phyloP scores from a whole-genome alignment of 2,888 invertebrate species.

The Tipula confusa region DNA sequence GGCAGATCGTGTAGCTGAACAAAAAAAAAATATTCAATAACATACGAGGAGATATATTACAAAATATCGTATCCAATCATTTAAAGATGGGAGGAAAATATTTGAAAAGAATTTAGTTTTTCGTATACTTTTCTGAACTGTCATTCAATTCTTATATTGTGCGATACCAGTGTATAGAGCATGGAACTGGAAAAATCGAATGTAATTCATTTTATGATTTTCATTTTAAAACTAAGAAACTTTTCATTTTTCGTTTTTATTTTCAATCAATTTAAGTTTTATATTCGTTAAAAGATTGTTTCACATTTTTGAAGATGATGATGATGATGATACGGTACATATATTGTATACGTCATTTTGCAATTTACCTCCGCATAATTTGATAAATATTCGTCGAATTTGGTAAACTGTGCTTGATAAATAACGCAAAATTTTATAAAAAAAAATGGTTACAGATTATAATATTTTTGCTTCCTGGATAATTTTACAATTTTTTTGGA shows the following conservation, averaged over 20 bases:
- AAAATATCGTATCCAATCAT: constrained; percentile 12
- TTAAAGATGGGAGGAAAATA: neutral
- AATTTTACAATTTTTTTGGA: too few relatives aligned
- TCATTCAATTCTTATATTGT: neutral
- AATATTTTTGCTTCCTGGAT: too few relatives aligned
- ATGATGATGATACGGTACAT: neutral
- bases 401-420: too few relatives aligned
- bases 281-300: neutral
- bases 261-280: neutral
- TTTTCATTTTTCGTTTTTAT: neutral
- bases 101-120: constrained; percentile 8
- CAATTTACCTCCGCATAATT: too few relatives aligned
- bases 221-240: neutral
- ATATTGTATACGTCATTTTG: too few relatives aligned
- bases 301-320: neutral
- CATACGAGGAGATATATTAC: neutral
- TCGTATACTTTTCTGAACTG: neutral
- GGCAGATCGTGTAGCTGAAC: neutral
- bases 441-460: too few relatives aligned
- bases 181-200: neutral
- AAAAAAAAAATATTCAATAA: neutral
- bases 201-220: neutral
- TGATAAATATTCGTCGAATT: too few relatives aligned
- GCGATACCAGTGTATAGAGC: neutral
- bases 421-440: too few relatives aligned